phyloP scores from a whole-genome alignment of 1,140 invertebrate genomes.

The Drosophila grimshawi region DNA sequence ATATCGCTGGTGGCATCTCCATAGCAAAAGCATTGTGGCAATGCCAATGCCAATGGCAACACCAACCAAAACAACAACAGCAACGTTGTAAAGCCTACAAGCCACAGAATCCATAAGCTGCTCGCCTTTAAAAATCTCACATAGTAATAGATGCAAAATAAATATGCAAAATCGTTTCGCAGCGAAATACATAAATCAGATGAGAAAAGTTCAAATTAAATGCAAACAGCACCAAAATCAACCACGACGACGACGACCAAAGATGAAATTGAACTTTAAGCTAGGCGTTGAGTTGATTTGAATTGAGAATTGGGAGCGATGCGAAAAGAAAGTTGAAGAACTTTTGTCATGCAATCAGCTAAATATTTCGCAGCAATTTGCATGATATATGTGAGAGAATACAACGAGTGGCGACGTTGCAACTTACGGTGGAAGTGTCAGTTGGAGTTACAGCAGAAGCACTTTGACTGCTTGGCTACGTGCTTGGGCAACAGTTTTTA shows the following conservation, averaged over 20 bases:
- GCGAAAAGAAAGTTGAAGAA: background rate
- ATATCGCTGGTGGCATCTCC: slow-evolving; percentile 47
- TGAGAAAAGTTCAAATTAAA: slow-evolving; percentile 70
- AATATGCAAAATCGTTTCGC: slow-evolving; percentile 67
- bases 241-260: background rate
- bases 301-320: background rate
- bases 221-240: slow-evolving; percentile 65
- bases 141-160: slow-evolving; percentile 74
- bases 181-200: slow-evolving; percentile 75
- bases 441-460: background rate
- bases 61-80: slow-evolving; percentile 7
- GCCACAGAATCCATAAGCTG: slow-evolving; percentile 12
- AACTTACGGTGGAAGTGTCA: background rate
- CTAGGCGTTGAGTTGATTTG: background rate
- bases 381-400: slow-evolving; percentile 62
- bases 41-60: slow-evolving; percentile 57
- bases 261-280: slow-evolving; percentile 68
- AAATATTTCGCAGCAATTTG: slow-evolving; percentile 77
- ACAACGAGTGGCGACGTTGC: slow-evolving; percentile 7
- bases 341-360: slow-evolving; percentile 15
- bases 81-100: slow-evolving; percentile 49
- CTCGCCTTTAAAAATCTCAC: background rate
- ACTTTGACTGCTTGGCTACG: slow-evolving; percentile 23
- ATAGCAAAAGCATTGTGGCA: slow-evolving; percentile 41
- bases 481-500: slow-evolving; percentile 57